These are phyloP conservation scores for Micronycteris hirsuta DNA, from an alignment of 2,113 vertebrate genomes.

Conservation along the genomic window DNA sequence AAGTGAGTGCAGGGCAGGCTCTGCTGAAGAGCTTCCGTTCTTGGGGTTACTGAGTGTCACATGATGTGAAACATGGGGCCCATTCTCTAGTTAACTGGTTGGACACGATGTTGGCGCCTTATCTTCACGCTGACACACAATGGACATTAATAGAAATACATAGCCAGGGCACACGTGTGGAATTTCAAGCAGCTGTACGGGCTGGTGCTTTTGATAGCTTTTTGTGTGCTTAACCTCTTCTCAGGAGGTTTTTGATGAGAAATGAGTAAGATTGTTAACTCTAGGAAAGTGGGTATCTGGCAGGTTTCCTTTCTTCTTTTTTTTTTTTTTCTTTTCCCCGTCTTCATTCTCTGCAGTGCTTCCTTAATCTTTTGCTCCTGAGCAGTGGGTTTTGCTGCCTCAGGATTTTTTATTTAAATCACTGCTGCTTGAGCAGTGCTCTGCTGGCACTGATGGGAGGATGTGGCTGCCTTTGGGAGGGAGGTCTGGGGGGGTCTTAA, in stretches of 20 bases:
- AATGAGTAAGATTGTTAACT: conserved; percentile 72
- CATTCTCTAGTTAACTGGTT: conserved; percentile 82
- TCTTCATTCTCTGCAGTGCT: conserved; percentile 27
- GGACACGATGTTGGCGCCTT: conserved; percentile 88
- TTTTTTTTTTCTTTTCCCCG: not conserved
- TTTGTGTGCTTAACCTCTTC: conserved; percentile 84
- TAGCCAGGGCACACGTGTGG: conserved; percentile 81
- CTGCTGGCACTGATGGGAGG: not conserved
- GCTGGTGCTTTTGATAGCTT: conserved; percentile 81
- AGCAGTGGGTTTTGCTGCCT: conserved; percentile 53
- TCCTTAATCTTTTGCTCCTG: conserved; percentile 41
- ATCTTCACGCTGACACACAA: conserved; percentile 90
- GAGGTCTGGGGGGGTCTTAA: not conserved
- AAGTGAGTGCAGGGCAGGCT: conserved; percentile 49
- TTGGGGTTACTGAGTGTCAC: conserved; percentile 83
- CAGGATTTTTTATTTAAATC: conserved; percentile 55
- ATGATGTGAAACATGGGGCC: conserved; percentile 86
- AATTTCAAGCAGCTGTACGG: conserved; percentile 85
- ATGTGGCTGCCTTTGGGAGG: not conserved
- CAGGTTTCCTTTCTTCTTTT: not conserved
- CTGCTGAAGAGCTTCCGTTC: conserved; percentile 71
- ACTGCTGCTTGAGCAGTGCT: not conserved
- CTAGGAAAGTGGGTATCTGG: conserved; percentile 51
- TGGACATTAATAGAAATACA: conserved; percentile 92
- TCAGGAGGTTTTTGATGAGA: conserved; percentile 80